A percentile compares a stretch with the other conserved stretches of the same genome.
Evolutionary conservation across 2,113 vertebrate genomes (phyloP).

Genomic region (Jacana jacana): DNA sequence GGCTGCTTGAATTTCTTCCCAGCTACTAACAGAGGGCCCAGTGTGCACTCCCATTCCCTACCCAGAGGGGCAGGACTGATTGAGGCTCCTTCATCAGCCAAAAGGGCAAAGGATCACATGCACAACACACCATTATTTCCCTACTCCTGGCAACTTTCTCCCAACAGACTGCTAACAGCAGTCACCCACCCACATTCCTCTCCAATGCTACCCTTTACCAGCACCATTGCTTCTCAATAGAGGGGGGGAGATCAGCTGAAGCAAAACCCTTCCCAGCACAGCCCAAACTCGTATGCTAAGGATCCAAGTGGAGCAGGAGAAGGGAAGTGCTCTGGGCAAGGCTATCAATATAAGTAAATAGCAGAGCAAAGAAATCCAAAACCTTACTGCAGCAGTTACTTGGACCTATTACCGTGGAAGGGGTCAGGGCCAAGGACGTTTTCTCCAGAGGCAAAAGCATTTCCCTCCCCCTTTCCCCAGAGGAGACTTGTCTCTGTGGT

Average conservation of each 20-base stretch:
- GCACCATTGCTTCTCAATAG: background rate
- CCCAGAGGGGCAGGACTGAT: slow-evolving; percentile 49
- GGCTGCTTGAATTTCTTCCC: slow-evolving; percentile 50
- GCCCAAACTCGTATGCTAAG: background rate
- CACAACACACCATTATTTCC: slow-evolving; percentile 60
- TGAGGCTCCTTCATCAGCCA: slow-evolving; percentile 58
- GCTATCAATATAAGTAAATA: background rate
- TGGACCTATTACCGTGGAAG: background rate
- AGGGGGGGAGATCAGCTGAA: background rate
- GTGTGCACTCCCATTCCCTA: slow-evolving; percentile 47
- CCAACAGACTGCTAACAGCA: slow-evolving; percentile 7
- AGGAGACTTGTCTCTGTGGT: background rate
- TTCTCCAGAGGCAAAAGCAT: background rate
- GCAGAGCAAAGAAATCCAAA: background rate
- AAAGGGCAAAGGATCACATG: slow-evolving; percentile 57
- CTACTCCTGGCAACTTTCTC: slow-evolving; percentile 43
- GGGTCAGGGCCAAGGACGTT: background rate
- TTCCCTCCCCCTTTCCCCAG: background rate
- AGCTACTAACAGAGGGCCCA: slow-evolving; percentile 48
- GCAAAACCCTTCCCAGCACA: background rate
- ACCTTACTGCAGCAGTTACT: background rate
- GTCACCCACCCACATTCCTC: background rate
- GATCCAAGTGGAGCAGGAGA: background rate
- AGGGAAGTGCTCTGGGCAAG: background rate
- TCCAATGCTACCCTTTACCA: background rate